Percentiles rank a stretch among this genome's conserved stretches.
Conservation (phyloP, 2,797 vertebrate genomes). For the Neopelma chrysocephalum region DNA sequence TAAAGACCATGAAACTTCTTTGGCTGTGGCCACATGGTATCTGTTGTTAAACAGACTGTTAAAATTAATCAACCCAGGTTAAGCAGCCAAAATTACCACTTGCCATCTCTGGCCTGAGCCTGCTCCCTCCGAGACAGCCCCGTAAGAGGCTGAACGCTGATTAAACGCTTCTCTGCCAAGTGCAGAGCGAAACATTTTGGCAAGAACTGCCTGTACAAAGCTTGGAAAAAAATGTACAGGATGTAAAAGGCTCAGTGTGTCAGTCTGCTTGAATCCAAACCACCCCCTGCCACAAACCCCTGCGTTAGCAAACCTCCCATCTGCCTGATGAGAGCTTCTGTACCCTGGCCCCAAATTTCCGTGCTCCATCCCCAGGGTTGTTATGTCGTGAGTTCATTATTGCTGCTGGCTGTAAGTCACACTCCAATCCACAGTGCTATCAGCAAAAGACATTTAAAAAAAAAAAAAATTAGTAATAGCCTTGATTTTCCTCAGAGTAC, state of each 20-base stretch:
- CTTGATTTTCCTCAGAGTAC: neutral
- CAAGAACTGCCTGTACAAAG: neutral
- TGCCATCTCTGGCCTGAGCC: neutral
- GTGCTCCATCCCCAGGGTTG: neutral
- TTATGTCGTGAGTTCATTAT: neutral
- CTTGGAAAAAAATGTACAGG: fast-evolving
- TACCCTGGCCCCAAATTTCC: neutral
- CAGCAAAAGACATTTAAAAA: neutral
- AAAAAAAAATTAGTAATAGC: neutral
- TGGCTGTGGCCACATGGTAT: neutral
- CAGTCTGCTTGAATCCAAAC: neutral
- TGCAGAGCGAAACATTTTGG: neutral
- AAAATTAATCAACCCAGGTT: constrained; percentile 22
- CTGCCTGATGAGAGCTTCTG: constrained; percentile 4
- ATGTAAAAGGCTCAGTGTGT: neutral
- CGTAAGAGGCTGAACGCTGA: neutral
- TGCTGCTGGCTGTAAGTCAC: neutral
- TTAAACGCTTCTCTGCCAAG: constrained; percentile 9
- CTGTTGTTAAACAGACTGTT: constrained; percentile 15
- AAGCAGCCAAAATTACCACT: constrained; percentile 49
- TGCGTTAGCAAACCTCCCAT: neutral
- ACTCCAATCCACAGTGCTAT: neutral
- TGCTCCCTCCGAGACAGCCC: constrained; percentile 4
- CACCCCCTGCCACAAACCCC: neutral
- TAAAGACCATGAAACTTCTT: neutral